phyloP scores from a whole-genome alignment of 2,113 vertebrate genomes.

The Glareola pratincola region DNA sequence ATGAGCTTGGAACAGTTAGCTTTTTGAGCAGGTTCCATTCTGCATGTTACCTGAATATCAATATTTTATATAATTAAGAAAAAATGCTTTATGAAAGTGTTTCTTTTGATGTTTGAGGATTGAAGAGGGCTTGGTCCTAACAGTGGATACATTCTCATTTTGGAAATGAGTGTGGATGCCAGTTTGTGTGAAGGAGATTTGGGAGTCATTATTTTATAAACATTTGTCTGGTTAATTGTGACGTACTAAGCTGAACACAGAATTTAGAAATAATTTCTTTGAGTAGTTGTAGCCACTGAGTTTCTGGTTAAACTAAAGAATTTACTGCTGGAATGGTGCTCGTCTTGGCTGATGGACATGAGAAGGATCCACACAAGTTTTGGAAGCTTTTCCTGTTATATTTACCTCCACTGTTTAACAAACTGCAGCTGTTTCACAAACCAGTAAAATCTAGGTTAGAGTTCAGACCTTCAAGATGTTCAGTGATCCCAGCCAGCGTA shows the following conservation, averaged over 20 bases:
- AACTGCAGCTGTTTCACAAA: neutral
- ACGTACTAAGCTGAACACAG: neutral
- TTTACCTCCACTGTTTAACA: neutral
- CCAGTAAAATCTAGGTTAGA: neutral
- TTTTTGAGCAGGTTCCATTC: neutral
- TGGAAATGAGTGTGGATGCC: neutral
- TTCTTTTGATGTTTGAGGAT: neutral
- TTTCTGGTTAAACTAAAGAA: neutral
- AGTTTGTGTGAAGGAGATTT: neutral
- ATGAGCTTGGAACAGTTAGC: neutral
- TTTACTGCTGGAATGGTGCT: neutral
- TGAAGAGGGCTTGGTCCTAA: neutral
- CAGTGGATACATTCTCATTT: neutral
- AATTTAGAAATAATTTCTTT: neutral
- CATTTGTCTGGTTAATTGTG: neutral
- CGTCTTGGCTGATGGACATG: accelerated
- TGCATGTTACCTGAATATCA: neutral
- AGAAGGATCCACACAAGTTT: neutral
- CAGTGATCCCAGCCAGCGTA: accelerated
- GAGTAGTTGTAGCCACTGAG: neutral
- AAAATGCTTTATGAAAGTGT: neutral
- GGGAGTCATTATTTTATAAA: neutral
- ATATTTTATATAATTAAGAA: neutral
- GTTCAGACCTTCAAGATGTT: neutral
- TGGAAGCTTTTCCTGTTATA: neutral